Evolutionary conservation across 2,797 vertebrate species (phyloP).

Genomic region (Gymnothorax javanicus): DNA sequence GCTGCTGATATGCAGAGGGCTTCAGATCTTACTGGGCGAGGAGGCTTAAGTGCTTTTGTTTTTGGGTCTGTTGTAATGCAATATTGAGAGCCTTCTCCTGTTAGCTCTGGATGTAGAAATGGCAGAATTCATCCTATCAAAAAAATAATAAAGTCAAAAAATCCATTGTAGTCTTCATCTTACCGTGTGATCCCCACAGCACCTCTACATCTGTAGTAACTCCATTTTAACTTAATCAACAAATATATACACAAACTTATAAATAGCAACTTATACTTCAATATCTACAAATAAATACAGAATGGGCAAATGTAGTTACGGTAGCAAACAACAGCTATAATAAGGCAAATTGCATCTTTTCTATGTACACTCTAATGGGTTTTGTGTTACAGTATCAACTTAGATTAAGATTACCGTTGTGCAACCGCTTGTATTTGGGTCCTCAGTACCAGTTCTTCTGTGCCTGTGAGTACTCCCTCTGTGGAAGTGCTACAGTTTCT

Average conservation of each 20-base stretch:
- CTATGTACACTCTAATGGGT: slow-evolving; percentile 72
- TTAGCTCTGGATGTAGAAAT: slow-evolving; percentile 31
- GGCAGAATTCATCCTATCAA: slow-evolving; percentile 56
- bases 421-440: slow-evolving; percentile 79
- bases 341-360: slow-evolving; percentile 64
- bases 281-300: slow-evolving; percentile 85
- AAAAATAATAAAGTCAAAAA: slow-evolving; percentile 35
- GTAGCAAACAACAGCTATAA: slow-evolving; percentile 81
- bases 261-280: slow-evolving; percentile 79
- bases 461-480: slow-evolving; percentile 68
- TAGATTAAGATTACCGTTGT: slow-evolving; percentile 75
- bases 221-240: slow-evolving; percentile 68
- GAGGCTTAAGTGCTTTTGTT: slow-evolving; percentile 53
- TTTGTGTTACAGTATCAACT: slow-evolving; percentile 82
- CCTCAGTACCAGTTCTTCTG: slow-evolving; percentile 78
- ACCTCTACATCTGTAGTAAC: slow-evolving; percentile 74
- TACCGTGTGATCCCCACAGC: slow-evolving; percentile 73
- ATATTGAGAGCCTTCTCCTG: slow-evolving; percentile 40
- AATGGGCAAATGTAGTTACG: slow-evolving; percentile 86
- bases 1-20: slow-evolving; percentile 80
- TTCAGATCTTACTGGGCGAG: slow-evolving; percentile 70
- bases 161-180: slow-evolving; percentile 64
- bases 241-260: slow-evolving; percentile 76
- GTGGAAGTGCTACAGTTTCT: slow-evolving; percentile 63
- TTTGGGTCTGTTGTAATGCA: slow-evolving; percentile 75